Evolutionary conservation across 1,140 invertebrate species (phyloP).

Genomic region (Cyrtorhinus lividipennis): DNA sequence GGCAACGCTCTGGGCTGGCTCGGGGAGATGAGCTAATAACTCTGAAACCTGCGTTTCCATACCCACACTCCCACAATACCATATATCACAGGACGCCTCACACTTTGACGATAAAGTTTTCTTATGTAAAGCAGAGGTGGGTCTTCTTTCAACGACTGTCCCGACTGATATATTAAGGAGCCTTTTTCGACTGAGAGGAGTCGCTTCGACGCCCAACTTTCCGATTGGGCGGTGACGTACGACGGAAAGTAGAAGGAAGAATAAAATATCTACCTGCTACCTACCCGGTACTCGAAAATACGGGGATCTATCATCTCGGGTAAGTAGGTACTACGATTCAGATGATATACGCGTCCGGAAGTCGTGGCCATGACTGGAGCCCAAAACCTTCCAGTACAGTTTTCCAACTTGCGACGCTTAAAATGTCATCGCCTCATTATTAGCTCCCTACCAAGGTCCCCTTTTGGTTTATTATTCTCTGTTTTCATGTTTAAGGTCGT

Average conservation of each 20-base stretch:
- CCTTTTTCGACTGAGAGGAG: not conserved
- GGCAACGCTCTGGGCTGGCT: no score
- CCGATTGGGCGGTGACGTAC: not conserved
- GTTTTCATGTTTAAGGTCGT: no score
- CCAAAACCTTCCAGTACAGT: no score
- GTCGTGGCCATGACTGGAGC: no score
- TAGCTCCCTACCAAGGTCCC: no score
- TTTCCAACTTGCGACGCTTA: no score
- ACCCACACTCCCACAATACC: not conserved
- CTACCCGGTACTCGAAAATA: no score
- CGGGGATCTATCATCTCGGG: not conserved
- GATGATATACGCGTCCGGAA: no score
- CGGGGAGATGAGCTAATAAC: constrained; percentile 3
- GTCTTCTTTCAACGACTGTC: not conserved
- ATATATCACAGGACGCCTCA: constrained; percentile 8
- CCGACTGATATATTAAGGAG: not conserved
- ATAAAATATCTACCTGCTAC: no score
- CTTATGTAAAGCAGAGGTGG: constrained; percentile 13
- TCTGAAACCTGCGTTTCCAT: constrained; percentile 4
- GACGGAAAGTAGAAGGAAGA: not conserved
- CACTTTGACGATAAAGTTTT: constrained; percentile 7
- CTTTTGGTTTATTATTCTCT: no score
- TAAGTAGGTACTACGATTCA: no score
- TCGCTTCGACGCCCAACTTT: not conserved
- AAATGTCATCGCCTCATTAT: no score